Evolutionary conservation across 2,797 vertebrate species (phyloP).

Genomic region (Mus minutoides): DNA sequence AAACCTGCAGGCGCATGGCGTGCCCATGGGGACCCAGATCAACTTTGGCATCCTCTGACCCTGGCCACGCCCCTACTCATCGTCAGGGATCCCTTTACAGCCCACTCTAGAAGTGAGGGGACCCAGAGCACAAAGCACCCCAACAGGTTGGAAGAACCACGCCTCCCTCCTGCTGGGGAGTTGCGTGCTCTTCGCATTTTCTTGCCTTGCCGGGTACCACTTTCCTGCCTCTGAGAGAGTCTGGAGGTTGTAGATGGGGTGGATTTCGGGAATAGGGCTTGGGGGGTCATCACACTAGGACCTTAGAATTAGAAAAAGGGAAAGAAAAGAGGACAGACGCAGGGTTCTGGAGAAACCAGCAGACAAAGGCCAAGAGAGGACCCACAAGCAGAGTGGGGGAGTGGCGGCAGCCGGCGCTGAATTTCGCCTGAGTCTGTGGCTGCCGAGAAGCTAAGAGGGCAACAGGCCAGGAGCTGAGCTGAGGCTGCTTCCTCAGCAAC

Average conservation of each 20-base stretch:
- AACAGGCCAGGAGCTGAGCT: slow-evolving; percentile 47
- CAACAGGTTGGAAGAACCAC: slow-evolving; percentile 32
- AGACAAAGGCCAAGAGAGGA: neutral
- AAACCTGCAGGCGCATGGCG: neutral
- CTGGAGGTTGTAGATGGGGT: neutral
- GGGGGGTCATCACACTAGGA: neutral
- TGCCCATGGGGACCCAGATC: neutral
- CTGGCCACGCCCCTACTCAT: neutral
- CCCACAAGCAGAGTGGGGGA: neutral
- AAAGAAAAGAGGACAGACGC: neutral
- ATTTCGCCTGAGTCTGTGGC: slow-evolving; percentile 11
- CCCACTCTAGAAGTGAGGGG: neutral
- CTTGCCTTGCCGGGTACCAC: neutral
- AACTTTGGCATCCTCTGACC: slow-evolving; percentile 25
- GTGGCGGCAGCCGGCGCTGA: neutral
- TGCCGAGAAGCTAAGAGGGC: slow-evolving; percentile 67
- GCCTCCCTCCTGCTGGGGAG: neutral
- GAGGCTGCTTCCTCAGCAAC: slow-evolving; percentile 37
- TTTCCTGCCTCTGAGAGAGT: neutral
- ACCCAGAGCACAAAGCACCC: neutral
- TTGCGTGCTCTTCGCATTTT: accelerated
- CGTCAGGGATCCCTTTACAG: neutral
- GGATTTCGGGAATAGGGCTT: neutral
- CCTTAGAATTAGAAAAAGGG: neutral
- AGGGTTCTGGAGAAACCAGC: neutral